Evolutionary conservation across 1,140 invertebrate species (phyloP).

Genomic region (Drosophila neocordata): DNA sequence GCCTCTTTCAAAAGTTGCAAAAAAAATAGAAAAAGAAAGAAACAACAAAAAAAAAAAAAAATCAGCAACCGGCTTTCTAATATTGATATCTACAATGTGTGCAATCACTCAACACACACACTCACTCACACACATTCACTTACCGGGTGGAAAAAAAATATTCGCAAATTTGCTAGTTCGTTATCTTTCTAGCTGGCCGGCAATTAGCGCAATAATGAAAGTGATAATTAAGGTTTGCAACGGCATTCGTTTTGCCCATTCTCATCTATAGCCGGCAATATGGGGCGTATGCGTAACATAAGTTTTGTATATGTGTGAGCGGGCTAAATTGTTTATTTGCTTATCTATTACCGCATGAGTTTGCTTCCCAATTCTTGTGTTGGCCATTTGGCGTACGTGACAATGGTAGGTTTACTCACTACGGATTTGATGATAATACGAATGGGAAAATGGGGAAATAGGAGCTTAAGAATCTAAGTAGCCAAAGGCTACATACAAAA

Average conservation of each 20-base stretch:
- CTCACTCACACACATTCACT: slow-evolving; percentile 13
- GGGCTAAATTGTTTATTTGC: slow-evolving; percentile 54
- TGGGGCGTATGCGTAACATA: slow-evolving; percentile 51
- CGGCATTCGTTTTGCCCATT: slow-evolving; percentile 31
- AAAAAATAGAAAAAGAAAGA: background rate
- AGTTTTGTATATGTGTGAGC: slow-evolving; percentile 29
- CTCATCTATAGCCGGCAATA: slow-evolving; percentile 37
- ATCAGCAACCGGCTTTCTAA: slow-evolving; percentile 46
- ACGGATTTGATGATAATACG: slow-evolving; percentile 25
- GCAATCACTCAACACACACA: slow-evolving; percentile 51
- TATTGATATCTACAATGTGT: slow-evolving; percentile 57
- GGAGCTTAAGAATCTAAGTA: slow-evolving; percentile 7
- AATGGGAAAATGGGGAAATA: slow-evolving; percentile 10
- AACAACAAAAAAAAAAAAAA: slow-evolving; percentile 27
- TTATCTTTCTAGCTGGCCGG: slow-evolving; percentile 52
- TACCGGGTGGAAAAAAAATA: slow-evolving; percentile 12
- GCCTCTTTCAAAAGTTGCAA: slow-evolving; percentile 1
- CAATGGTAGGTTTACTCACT: slow-evolving; percentile 33
- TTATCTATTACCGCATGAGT: slow-evolving; percentile 69
- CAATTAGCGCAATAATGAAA: slow-evolving; percentile 71
- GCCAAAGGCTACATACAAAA: background rate
- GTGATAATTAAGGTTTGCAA: slow-evolving; percentile 70
- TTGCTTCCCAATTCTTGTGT: slow-evolving; percentile 20
- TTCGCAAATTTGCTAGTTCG: slow-evolving; percentile 48
- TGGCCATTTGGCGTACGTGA: slow-evolving; percentile 65